Evolutionary conservation across 2,797 vertebrate genomes (phyloP).

Genomic region (Pristis pectinata): DNA sequence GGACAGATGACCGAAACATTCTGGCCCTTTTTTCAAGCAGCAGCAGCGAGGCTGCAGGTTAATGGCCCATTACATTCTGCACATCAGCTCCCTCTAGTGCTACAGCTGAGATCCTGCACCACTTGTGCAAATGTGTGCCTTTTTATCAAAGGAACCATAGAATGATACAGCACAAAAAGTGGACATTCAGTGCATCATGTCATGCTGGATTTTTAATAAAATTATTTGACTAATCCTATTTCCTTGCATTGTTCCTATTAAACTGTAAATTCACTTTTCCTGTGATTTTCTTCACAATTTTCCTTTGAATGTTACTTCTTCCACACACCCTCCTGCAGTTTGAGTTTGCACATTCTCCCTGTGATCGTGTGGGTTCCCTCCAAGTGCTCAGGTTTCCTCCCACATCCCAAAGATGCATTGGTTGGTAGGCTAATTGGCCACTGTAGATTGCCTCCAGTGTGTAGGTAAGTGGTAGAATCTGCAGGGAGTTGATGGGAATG

Average conservation of each 20-base stretch:
- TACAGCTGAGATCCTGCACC: not conserved
- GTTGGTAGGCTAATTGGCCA: too few species aligned
- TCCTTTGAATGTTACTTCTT: not conserved
- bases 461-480: too few species aligned
- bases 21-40: not conserved
- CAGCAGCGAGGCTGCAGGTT: too few species aligned
- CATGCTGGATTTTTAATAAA: not conserved
- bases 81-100: not conserved
- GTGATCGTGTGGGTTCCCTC: too few species aligned
- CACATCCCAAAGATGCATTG: too few species aligned
- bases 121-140: not conserved
- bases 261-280: not conserved
- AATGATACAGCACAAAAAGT: not conserved
- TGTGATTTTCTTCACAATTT: not conserved
- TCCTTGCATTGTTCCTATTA: not conserved
- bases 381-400: too few species aligned
- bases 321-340: not conserved
- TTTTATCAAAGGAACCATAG: too few species aligned
- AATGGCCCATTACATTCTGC: not conserved
- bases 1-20: not conserved
- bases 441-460: too few species aligned
- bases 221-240: not conserved
- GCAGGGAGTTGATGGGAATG: too few species aligned
- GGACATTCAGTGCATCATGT: not conserved
- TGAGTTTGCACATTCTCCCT: too few species aligned